Base-by-base conservation (phyloP, 2,888 invertebrate species). In the Osedax frankpressi region DNA sequence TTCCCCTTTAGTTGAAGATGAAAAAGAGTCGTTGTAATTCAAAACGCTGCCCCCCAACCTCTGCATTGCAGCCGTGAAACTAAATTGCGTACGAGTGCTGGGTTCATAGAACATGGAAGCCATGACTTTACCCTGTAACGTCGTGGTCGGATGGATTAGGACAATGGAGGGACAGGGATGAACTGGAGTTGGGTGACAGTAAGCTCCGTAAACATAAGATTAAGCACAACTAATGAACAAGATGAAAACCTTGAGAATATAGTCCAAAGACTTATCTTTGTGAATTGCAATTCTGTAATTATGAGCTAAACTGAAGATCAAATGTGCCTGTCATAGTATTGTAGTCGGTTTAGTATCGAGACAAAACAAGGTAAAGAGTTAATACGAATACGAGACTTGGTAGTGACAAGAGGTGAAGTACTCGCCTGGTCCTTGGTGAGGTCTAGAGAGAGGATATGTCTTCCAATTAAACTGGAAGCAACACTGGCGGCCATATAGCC, bases 71-170 rank as follows among this genome's bases (percentile, higher is more conserved):
- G 93, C 92, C 0, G 92, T 89, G 86, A 99, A 99, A 82, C 96
- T 97, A 83, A 93, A 92, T 79, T 91, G 90, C 0, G 98, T 98
- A 75, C 98, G 88, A 0, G 98, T 99, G 82, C 95, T 96, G 0
- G 91, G 94, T 88, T 99, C 98, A 85, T 94, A 98, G 85, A 98
- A 98, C 82, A 98, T 89, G 0, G 92, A 92, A 1, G 94, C 92
- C 92, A 98, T 91, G 1, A 96, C 88, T 87, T 94, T 94, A 62
- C 95, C 95, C 88, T 89, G 79, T n/a, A n/a, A n/a, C n/a, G n/a
- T n/a, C n/a, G n/a, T n/a, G n/a, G n/a, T n/a, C n/a, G n/a, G n/a
- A n/a, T n/a, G n/a, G n/a, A n/a, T n/a, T n/a, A n/a, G n/a, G n/a
- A n/a, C n/a, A n/a, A n/a, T n/a, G n/a, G n/a, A n/a, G n/a, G n/a